Base-by-base conservation (phyloP, 2,113 vertebrate species). In the Dascyllus trimaculatus region DNA sequence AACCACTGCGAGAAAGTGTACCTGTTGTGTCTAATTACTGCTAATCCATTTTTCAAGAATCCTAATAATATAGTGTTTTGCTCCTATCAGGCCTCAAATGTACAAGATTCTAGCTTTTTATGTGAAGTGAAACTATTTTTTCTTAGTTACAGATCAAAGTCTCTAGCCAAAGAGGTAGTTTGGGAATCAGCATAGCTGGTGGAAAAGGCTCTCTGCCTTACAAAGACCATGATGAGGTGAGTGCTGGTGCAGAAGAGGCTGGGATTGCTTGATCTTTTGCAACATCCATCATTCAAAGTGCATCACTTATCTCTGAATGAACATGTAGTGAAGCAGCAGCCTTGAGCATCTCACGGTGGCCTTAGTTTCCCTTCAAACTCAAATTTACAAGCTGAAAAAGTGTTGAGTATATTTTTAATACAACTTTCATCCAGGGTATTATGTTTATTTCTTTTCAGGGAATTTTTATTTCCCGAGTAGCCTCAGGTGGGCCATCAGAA, bases 101-200 rank as follows among this genome's bases (percentile, higher is more conserved):
- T 21, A 45, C 11, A 11, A 26, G 18, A 32, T 46, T 25, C 4
- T 21, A n/a, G 2, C 14, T 22, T 61, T 53, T 35, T 35, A 35
- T 57, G n/a, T 53, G 21, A 68, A 49, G 67, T 65, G 18, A 77
- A 71, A 70, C 54, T 2, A 64, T 78, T 75, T 69, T 63, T 58
- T 71, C 48, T 85, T 76, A 95, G 93, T 90, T 95, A 40, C 93
- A 93, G 91, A 96, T 97, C 84, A 96, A 95, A 91, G 94, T 97
- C 78, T 95, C 88, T 82, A 94, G 94, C 75, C 95, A 95, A 89
- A 95, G 92, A 75, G 95, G 94, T 21, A 92, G 95, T 81, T 90
- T 96, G 82, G 96, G 96, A 54, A 95, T 97, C 91, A 96, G 96
- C 90, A 96, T 96, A 82, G 96, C 95, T 68, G 96, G 96, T 88